These are phyloP conservation scores for Cenopis cana DNA, from an alignment of 2,888 invertebrate species.

Conservation along the genomic window DNA sequence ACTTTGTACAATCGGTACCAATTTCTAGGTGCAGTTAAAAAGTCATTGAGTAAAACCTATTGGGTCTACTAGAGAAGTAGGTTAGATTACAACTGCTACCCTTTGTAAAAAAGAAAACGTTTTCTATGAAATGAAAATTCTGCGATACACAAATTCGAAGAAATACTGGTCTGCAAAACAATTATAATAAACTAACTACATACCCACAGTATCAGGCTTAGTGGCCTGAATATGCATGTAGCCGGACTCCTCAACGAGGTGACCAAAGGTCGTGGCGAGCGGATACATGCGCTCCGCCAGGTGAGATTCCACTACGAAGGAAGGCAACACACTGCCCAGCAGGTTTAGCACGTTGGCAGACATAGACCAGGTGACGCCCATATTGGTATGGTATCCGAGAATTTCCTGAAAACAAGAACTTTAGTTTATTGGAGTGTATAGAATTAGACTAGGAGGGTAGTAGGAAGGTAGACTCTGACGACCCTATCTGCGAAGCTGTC, in stretches of 20 bases:
- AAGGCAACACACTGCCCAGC: conserved; percentile 84
- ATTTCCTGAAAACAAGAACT: conserved; percentile 63
- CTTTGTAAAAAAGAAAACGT: too few relatives aligned
- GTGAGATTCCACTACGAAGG: conserved; percentile 77
- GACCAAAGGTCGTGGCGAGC: conserved; percentile 49
- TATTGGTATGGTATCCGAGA: conserved; percentile 86
- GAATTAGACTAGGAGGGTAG: background rate
- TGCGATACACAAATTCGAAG: too few relatives aligned
- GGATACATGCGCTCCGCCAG: conserved; percentile 66
- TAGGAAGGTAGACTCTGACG: too few relatives aligned
- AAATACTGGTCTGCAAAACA: too few relatives aligned
- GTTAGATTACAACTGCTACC: too few relatives aligned
- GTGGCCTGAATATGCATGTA: conserved; percentile 91
- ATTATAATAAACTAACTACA: conserved; percentile 43
- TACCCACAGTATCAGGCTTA: conserved; percentile 94
- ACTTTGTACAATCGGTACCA: too few relatives aligned
- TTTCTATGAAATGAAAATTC: too few relatives aligned
- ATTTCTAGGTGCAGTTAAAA: too few relatives aligned
- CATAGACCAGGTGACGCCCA: conserved; percentile 73
- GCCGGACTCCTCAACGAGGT: conserved; percentile 60
- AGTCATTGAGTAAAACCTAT: too few relatives aligned
- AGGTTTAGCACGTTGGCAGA: conserved; percentile 61
- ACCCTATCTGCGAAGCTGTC: too few relatives aligned
- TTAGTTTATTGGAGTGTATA: background rate
- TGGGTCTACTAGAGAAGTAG: too few relatives aligned